These are phyloP conservation scores for Tuberolachnus salignus DNA, from an alignment of 2,888 invertebrate genomes.

Conservation along the genomic window DNA sequence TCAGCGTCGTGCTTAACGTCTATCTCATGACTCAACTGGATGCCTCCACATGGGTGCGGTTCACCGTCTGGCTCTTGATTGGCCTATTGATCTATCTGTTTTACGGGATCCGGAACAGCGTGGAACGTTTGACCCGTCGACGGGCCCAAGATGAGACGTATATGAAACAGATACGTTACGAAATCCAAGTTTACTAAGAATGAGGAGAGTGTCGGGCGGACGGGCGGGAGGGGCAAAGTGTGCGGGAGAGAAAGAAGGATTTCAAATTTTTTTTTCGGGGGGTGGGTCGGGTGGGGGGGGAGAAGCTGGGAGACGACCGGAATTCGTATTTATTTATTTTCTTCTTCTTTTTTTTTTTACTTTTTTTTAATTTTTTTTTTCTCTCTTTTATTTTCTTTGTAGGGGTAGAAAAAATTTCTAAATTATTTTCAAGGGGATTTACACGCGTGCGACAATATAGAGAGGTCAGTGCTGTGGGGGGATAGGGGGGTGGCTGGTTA, in stretches of 20 bases:
- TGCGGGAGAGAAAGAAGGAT: not conserved
- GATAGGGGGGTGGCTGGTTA: too few relatives aligned
- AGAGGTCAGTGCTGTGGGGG: not conserved
- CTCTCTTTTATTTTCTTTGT: too few relatives aligned
- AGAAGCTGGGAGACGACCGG: not conserved
- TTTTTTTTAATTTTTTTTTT: too few relatives aligned
- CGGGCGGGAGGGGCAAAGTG: not conserved
- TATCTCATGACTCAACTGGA: conserved; percentile 85
- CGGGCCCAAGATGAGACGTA: conserved; percentile 16
- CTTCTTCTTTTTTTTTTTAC: too few relatives aligned
- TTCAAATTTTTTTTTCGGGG: too few relatives aligned
- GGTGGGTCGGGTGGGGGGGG: too few relatives aligned
- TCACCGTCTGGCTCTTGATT: conserved; percentile 78
- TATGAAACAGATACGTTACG: conserved; percentile 43
- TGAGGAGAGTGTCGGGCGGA: not conserved
- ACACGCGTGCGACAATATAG: too few relatives aligned
- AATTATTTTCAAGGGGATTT: not conserved
- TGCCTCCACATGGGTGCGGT: conserved; percentile 80
- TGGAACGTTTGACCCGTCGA: conserved; percentile 58
- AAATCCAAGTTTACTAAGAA: conserved; percentile 12
- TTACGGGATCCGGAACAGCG: conserved; percentile 82
- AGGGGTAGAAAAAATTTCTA: too few relatives aligned
- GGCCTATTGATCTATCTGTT: conserved; percentile 86
- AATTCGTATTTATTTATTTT: too few relatives aligned
- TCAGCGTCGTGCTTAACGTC: conserved; percentile 82